A percentile compares a stretch with the other conserved stretches of the same genome.
Conservation (phyloP, 2,888 invertebrate genomes). For the Himalopsyche japonica region DNA sequence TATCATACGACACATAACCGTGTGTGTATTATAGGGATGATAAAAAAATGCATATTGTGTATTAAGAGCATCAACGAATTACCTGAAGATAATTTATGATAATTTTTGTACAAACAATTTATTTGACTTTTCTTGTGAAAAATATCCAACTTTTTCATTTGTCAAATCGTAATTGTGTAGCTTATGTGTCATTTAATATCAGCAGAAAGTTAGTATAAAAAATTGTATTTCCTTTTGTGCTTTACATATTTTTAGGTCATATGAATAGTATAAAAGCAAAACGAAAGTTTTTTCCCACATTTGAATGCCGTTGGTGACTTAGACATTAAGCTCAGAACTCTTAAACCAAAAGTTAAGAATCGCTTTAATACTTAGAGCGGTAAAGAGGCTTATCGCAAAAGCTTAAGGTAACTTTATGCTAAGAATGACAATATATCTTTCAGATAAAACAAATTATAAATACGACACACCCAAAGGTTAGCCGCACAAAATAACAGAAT, state of each 20-base stretch:
- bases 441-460: conserved; percentile 32
- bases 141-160: no score
- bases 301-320: background rate
- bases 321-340: background rate
- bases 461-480: background rate
- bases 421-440: conserved; percentile 28
- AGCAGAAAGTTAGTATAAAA: no score
- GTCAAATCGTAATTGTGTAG: no score
- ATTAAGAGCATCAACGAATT: no score
- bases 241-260: background rate
- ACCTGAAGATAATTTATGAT: no score
- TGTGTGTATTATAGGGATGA: no score
- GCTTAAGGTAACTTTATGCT: conserved; percentile 25
- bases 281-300: background rate
- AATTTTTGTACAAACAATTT: no score
- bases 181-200: no score
- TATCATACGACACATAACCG: no score
- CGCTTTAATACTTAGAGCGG: conserved; percentile 31
- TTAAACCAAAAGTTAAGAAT: conserved; percentile 17
- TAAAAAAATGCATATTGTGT: no score
- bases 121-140: no score
- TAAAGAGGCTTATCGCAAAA: conserved; percentile 16
- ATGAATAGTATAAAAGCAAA: background rate
- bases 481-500: background rate
- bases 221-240: no score